A percentile compares a stretch with the other conserved stretches of the same genome.
Conservation (phyloP, 2,888 invertebrate species). For the Patella caerulea region DNA sequence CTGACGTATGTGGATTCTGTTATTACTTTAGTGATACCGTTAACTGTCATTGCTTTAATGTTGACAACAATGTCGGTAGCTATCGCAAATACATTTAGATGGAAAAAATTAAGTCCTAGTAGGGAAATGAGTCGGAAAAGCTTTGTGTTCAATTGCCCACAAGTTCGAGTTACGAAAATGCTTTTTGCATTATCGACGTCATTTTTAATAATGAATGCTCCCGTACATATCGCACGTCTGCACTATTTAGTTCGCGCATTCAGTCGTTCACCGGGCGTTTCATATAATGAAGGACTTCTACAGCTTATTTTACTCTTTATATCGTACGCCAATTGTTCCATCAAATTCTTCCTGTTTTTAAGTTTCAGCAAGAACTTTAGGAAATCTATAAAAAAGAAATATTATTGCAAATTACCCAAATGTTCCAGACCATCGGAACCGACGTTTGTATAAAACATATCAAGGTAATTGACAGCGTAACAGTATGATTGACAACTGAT, state of each 20-base stretch:
- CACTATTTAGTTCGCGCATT: conserved; percentile 35
- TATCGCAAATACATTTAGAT: conserved; percentile 21
- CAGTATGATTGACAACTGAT: too few species aligned
- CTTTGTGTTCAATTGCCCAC: conserved; percentile 23
- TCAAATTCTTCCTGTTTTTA: conserved; percentile 44
- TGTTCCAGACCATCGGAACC: not conserved
- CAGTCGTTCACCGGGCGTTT: not conserved
- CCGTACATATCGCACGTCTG: conserved; percentile 41
- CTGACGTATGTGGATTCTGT: conserved; percentile 39
- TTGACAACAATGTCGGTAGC: conserved; percentile 33
- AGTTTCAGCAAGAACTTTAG: conserved; percentile 42
- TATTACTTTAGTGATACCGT: conserved; percentile 37
- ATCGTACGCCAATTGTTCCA: conserved; percentile 37
- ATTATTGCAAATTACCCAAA: not conserved
- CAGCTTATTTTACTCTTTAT: conserved; percentile 36
- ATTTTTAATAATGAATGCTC: conserved; percentile 38
- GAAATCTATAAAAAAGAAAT: conserved; percentile 22
- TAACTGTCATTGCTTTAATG: conserved; percentile 33
- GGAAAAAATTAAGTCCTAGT: not conserved
- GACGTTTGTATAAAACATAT: not conserved
- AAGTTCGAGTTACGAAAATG: conserved; percentile 42
- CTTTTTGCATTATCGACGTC: conserved; percentile 41
- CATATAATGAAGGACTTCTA: conserved; percentile 28
- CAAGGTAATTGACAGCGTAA: too few species aligned
- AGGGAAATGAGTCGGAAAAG: not conserved